A percentile compares a stretch with the other conserved stretches of the same genome.
These are phyloP conservation scores for Odontocolon sp. DNA, from an alignment of 2,888 invertebrate genomes.

Conservation along the genomic window DNA sequence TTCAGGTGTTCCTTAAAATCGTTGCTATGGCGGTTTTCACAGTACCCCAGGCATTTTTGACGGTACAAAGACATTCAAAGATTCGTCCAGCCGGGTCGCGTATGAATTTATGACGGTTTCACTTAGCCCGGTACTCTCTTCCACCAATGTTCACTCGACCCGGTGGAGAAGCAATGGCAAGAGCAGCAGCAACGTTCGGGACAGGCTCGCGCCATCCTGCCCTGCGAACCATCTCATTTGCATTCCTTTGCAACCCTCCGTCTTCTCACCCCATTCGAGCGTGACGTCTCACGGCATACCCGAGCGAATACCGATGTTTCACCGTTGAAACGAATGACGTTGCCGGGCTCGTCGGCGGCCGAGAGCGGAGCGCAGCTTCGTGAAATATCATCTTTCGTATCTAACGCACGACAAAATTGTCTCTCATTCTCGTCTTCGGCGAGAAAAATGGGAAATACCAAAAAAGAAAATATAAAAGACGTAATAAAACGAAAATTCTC, in stretches of 20 bases:
- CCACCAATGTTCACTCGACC: slow-evolving; percentile 31
- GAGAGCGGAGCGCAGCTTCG: background rate
- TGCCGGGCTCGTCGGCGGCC: background rate
- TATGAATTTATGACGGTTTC: slow-evolving; percentile 65
- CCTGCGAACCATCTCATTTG: slow-evolving; percentile 63
- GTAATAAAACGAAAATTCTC: background rate
- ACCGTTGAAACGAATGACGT: slow-evolving; percentile 50
- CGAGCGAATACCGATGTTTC: slow-evolving; percentile 63
- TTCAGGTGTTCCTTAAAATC: background rate
- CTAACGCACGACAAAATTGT: slow-evolving; percentile 2
- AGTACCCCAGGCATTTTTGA: slow-evolving; percentile 12
- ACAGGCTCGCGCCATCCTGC: slow-evolving; percentile 19
- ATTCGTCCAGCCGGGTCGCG: slow-evolving; percentile 53
- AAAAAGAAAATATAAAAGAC: background rate
- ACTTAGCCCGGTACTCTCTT: slow-evolving; percentile 56
- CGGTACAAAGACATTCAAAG: slow-evolving; percentile 47
- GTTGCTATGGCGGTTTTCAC: slow-evolving; percentile 7
- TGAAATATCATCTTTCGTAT: slow-evolving; percentile 39
- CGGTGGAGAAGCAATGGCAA: slow-evolving; percentile 34
- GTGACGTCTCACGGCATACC: slow-evolving; percentile 57
- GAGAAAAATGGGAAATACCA: background rate
- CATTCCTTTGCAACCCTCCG: slow-evolving; percentile 67
- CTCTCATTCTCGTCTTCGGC: background rate
- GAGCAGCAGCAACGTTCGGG: slow-evolving; percentile 23
- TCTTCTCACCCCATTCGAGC: slow-evolving; percentile 55